Evolutionary conservation across 2,888 invertebrate genomes (phyloP), one percentile per base, ranked within the genome.

Genomic region (Cosmorhoe ocellata): DNA sequence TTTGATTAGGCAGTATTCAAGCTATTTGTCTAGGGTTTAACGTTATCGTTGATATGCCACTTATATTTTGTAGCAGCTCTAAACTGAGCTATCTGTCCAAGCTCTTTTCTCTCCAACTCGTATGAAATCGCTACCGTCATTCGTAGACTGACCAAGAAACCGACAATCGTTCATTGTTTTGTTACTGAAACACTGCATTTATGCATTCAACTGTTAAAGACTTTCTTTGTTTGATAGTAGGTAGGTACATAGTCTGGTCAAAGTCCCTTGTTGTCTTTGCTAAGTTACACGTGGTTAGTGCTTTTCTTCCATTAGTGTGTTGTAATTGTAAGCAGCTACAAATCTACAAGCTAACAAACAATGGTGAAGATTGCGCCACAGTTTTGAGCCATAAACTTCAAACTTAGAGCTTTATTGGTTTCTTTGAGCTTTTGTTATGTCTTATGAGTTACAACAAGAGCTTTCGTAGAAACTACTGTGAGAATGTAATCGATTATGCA

Each of bases 121-220:
- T 32, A 36, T 44, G 34, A 44, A 49, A 44, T 40, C 48, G 44
- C 44, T 41, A 45, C 48, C 44, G 53, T 40, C 52, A 53, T 27
- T 33, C 28, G 28, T 40, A 40, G 51, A 41, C 51, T 42, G 48
- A 48, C 48, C 48, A 32, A 40, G 42, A 38, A 34, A 32, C 56
- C 58, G 59, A 72, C 71, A 71, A 67, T 67, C 59, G 57, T 32
- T 62, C 68, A 67, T 69, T 69, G 69, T 69, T 62, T 47, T 56
- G 55, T 49, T 27, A 45, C 59, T 67, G 60, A 71, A 71, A 67
- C 66, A 67, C 62, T 55, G 59, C 56, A 57, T 69, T 60, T 48
- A 50, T 53, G 50, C 55, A 62, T 60, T 63, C 54, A 61, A 63
- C 53, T 63, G 18, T 61, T 58, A 44, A 59, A 64, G 64, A 18